Percentiles rank a stretch among this genome's conserved stretches.
Conservation (phyloP, 2,113 vertebrate species). For the Heptranchias perlo region DNA sequence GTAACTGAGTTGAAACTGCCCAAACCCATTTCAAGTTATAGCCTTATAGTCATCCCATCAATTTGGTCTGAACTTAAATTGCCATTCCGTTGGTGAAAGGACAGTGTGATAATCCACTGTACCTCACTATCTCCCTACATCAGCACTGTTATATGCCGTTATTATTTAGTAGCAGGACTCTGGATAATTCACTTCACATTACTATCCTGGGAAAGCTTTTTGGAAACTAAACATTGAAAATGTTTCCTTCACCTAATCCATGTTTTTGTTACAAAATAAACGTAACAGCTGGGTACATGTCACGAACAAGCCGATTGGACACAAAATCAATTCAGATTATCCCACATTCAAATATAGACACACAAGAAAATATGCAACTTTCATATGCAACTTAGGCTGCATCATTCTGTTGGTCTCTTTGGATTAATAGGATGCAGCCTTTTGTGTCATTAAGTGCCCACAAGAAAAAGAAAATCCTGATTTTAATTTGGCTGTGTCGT, state of each 20-base stretch:
- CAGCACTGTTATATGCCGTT: no score
- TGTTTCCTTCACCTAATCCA: background rate
- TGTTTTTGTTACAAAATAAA: background rate
- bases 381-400: background rate
- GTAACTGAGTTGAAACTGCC: no score
- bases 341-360: background rate
- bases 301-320: background rate
- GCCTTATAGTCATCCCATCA: background rate
- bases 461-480: background rate
- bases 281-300: background rate
- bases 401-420: background rate
- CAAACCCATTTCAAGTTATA: background rate
- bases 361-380: background rate
- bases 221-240: background rate
- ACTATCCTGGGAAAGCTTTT: background rate
- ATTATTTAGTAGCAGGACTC: background rate
- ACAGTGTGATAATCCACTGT: background rate
- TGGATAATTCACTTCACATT: background rate
- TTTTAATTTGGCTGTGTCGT: background rate
- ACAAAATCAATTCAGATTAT: background rate
- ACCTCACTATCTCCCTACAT: background rate
- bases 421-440: background rate
- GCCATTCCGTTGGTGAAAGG: no score
- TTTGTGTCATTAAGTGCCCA: background rate
- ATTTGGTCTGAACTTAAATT: no score